Base-by-base conservation (phyloP, 2,113 vertebrate species). In the Leptodactylus fuscus region DNA sequence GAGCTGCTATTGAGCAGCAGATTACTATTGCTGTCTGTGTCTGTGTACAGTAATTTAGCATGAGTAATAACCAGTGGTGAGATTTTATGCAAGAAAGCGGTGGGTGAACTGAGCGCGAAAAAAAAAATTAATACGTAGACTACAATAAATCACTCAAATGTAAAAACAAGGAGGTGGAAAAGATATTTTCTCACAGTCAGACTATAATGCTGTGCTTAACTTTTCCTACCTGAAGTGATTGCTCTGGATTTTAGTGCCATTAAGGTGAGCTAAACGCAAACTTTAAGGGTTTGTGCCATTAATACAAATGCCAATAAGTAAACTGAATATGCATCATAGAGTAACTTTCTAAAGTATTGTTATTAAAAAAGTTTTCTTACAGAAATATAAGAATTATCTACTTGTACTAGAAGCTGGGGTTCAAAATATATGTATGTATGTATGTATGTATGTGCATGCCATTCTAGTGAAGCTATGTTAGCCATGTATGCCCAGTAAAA, bases 1-100 rank as follows among this genome's bases (percentile, higher is more conserved):
- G 60, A 67, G n/a, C 79, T 67, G 41, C 53, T 75, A 85, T 51
- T 69, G 62, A 85, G 62, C 74, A 85, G 83, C 74, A 51, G 83
- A 70, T 69, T 79, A 60, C 49, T 70, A 41, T 38, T 78, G 73
- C 38, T 51, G 20, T 48, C 13, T 77, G 41, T 77, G 73, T 77
- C 38, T 44, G 60, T 27, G 41, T 79, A 70, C 62, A 36, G 32
- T 70, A 15, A 79, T 79, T 65, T 55, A 53, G 65, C 81, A 53
- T 73, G 38, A 71, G 44, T 73, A 82, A 73, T 73, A 82, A 82
- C 29, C n/a, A 73, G 48, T 51, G 44, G 81, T 41, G 27, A 73
- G 46, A 22, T 79, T 79, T 60, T 58, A 36, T 48, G 24, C 13
- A 48, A 32, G 24, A 81, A 65, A 81, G 9, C 24, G 18, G 36